Evolutionary conservation across 2,113 vertebrate species (phyloP), one percentile per base, ranked within the genome.

Genomic region (Arizona elegans): DNA sequence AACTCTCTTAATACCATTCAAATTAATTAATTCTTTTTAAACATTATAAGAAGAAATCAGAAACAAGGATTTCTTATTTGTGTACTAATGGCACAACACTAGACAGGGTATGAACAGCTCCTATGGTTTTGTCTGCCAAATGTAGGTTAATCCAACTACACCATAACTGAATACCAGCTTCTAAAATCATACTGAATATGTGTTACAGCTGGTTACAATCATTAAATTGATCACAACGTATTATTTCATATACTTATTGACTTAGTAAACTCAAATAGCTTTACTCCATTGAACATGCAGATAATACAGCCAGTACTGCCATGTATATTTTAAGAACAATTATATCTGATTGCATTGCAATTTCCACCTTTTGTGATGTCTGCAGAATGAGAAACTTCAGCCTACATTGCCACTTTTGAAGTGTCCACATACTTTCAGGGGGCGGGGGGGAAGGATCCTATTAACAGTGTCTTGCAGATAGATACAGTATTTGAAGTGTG

Each of bases 241-340:
- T 56, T 52, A 24, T 92, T 94, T 96, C 81, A 38, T 24, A 92
- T 52, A 58, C 10, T 52, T 0, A 94, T 95, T 95, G 70, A 90
- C 94, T 95, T 95, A 94, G 38, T 94, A 96, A 96, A 94, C 93
- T 95, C 86, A 95, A 90, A 95, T 93, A 94, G 93, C 47, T 90
- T 96, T 94, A 91, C 90, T 92, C 88, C 65, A 95, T 81, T 86
- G 88, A 93, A 96, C 96, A 96, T 89, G 93, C 92, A 96, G 94
- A 93, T 97, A 93, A 96, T 96, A 96, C 85, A 94, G 54, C 96
- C 89, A 92, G 88, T 70, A 94, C 92, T 96, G 89, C 93, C 92
- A 94, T 88, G 93, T 93, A 93, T 93, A 93, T 95, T 97, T 96
- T 94, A 92, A 96, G 95, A 96, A 13, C 96, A 97, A 97, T 95